A percentile compares a stretch with the other conserved stretches of the same genome.
These are phyloP conservation scores for Rugalucina vietnamica DNA, from an alignment of 2,888 invertebrate species.

Conservation along the genomic window DNA sequence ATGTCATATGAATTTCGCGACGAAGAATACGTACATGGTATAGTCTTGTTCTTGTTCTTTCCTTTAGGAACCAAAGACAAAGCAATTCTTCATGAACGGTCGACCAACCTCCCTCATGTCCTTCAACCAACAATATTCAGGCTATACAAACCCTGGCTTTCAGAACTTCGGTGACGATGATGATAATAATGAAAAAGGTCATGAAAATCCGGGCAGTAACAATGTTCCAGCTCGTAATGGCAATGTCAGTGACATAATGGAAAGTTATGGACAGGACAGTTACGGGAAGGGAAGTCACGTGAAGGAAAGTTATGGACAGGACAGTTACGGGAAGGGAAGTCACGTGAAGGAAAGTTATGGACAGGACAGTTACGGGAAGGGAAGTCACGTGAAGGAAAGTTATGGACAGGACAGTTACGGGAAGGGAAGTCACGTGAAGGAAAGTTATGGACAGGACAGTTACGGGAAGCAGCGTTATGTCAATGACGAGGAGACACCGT, in stretches of 20 bases:
- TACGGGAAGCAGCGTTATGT: too few relatives aligned
- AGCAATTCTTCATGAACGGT: background rate
- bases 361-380: background rate
- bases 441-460: too few relatives aligned
- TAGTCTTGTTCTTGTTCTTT: too few relatives aligned
- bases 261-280: too few relatives aligned
- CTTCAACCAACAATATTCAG: background rate
- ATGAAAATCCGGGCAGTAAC: conserved; percentile 21
- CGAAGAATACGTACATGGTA: too few relatives aligned
- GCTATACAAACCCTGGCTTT: conserved; percentile 53
- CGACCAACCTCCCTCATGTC: conserved; percentile 25
- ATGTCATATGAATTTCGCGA: too few relatives aligned
- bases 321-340: background rate
- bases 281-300: background rate
- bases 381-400: background rate
- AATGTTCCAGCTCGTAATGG: background rate
- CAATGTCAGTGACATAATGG: background rate
- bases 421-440: too few relatives aligned
- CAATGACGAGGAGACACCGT: background rate
- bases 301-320: background rate
- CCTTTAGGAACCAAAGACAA: too few relatives aligned
- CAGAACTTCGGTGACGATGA: conserved; percentile 19
- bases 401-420: too few relatives aligned
- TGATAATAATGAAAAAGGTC: conserved; percentile 20
- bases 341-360: background rate